Evolutionary conservation across 2,888 invertebrate species (phyloP).

Genomic region (Polydrusus cervinus): DNA sequence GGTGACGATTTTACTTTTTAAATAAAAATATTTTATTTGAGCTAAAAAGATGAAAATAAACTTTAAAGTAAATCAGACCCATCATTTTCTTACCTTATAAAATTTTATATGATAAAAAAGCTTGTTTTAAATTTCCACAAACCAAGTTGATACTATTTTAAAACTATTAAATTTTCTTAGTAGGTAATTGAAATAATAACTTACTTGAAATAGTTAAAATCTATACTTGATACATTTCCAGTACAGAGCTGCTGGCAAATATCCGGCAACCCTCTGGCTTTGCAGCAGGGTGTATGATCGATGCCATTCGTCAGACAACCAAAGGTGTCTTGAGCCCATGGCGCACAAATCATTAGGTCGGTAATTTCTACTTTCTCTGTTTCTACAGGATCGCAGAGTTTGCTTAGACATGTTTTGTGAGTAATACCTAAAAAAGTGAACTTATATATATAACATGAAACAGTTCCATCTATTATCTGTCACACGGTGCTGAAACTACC

Average conservation of each 20-base stretch:
- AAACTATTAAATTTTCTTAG: too few species aligned
- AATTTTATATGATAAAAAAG: too few species aligned
- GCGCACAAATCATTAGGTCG: conserved; percentile 92
- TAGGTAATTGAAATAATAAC: conserved; percentile 61
- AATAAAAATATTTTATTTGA: too few species aligned
- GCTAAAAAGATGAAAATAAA: too few species aligned
- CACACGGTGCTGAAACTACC: too few species aligned
- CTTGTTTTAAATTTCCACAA: too few species aligned
- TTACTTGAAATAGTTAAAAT: conserved; percentile 89
- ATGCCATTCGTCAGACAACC: conserved; percentile 85
- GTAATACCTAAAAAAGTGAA: conserved; percentile 71
- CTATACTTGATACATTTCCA: conserved; percentile 84
- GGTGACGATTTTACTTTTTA: too few species aligned
- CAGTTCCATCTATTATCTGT: too few species aligned
- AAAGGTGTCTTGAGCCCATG: conserved; percentile 88
- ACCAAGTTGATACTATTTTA: too few species aligned
- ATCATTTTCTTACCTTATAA: too few species aligned
- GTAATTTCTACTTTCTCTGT: conserved; percentile 76
- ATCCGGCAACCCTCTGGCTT: conserved; percentile 82
- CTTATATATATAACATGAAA: too few species aligned
- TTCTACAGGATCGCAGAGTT: conserved; percentile 84
- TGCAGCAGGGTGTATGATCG: conserved; percentile 89
- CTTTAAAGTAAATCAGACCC: too few species aligned
- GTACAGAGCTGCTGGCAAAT: conserved; percentile 85
- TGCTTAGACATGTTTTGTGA: conserved; percentile 83